A percentile compares a stretch with the other conserved stretches of the same genome.
Conservation (phyloP, 2,888 invertebrate genomes). For the Pseudoips prasinana region DNA sequence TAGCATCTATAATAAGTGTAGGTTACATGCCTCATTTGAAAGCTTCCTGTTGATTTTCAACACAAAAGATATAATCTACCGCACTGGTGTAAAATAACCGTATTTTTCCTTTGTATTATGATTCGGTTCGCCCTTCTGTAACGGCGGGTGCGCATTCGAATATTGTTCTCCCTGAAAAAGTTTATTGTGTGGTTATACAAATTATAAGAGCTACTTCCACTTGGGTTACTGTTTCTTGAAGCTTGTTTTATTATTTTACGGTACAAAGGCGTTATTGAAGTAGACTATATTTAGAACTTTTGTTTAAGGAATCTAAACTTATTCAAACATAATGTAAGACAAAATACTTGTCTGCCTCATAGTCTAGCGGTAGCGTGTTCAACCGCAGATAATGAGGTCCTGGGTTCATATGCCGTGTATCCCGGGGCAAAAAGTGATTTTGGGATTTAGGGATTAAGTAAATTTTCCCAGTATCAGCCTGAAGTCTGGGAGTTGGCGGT, state of each 20-base stretch:
- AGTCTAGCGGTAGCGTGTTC: too few relatives aligned
- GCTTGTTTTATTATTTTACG: conserved; percentile 6
- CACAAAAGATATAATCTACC: conserved; percentile 81
- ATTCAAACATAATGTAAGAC: too few relatives aligned
- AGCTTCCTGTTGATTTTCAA: conserved; percentile 80
- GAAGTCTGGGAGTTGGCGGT: too few relatives aligned
- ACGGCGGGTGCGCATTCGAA: conserved; percentile 55
- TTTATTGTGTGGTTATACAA: conserved; percentile 53
- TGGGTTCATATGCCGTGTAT: too few relatives aligned
- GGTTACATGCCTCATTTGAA: conserved; percentile 81
- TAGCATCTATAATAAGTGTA: conserved; percentile 78
- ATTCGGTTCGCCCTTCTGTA: conserved; percentile 62
- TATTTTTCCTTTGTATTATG: conserved; percentile 78
- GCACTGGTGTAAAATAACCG: conserved; percentile 80
- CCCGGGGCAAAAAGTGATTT: too few relatives aligned
- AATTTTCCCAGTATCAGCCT: too few relatives aligned
- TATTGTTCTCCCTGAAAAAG: conserved; percentile 45
- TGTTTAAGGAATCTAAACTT: too few relatives aligned
- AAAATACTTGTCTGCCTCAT: too few relatives aligned
- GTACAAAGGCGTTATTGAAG: too few relatives aligned
- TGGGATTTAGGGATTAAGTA: too few relatives aligned
- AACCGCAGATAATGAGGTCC: too few relatives aligned
- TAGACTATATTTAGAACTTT: too few relatives aligned
- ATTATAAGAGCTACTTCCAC: conserved; percentile 26
- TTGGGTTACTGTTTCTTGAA: conserved; percentile 9